A percentile compares a stretch with the other conserved stretches of the same genome.
phyloP scores from a whole-genome alignment of 2,888 invertebrate genomes.

The Apeira syringaria region DNA sequence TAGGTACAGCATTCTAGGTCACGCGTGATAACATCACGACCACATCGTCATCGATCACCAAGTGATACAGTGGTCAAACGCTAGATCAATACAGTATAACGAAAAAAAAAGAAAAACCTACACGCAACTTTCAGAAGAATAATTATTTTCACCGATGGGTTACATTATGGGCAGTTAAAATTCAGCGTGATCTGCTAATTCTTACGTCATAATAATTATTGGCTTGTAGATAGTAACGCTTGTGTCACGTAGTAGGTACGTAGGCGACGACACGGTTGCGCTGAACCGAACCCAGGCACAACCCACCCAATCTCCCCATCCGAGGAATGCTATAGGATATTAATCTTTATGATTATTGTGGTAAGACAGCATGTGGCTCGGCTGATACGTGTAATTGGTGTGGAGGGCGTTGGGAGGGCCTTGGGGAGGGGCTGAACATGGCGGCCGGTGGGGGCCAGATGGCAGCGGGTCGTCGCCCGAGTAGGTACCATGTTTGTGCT shows the following conservation, averaged over 20 bases:
- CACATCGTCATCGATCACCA: too few relatives aligned
- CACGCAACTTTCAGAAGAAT: slow-evolving; percentile 10
- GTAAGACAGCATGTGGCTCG: slow-evolving; percentile 67
- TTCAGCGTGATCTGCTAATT: slow-evolving; percentile 39
- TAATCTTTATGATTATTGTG: slow-evolving; percentile 67
- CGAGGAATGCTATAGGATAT: slow-evolving; percentile 48
- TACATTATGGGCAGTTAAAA: slow-evolving; percentile 30
- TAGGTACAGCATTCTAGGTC: too few relatives aligned
- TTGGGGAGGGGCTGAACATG: slow-evolving; percentile 75
- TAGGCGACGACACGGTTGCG: slow-evolving; percentile 67
- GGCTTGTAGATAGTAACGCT: slow-evolving; percentile 34
- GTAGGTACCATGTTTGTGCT: slow-evolving; percentile 48
- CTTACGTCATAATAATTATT: slow-evolving; percentile 48
- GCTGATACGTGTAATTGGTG: slow-evolving; percentile 66
- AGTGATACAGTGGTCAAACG: too few relatives aligned
- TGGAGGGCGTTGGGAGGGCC: slow-evolving; percentile 78
- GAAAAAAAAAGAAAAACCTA: too few relatives aligned
- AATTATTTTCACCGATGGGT: not conserved
- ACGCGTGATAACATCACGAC: too few relatives aligned
- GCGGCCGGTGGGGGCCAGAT: slow-evolving; percentile 75
- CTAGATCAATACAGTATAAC: too few relatives aligned
- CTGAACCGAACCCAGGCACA: slow-evolving; percentile 66
- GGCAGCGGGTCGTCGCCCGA: slow-evolving; percentile 55
- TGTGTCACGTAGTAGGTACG: slow-evolving; percentile 55
- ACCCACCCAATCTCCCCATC: slow-evolving; percentile 58